Evolutionary conservation across 2,888 invertebrate species (phyloP).

Genomic region (Heliothis peltigera): DNA sequence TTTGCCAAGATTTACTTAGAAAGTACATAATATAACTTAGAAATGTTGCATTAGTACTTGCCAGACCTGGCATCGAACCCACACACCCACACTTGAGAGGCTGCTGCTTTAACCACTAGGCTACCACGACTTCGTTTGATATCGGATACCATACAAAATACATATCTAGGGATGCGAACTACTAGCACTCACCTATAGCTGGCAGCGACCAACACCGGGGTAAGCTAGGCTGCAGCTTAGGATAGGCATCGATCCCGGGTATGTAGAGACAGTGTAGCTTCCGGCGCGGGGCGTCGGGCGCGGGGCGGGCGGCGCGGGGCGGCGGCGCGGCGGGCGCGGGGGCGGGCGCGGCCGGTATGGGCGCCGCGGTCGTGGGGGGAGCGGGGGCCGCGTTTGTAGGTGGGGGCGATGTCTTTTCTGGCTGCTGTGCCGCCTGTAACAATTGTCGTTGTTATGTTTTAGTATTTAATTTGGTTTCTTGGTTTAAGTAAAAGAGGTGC

Average conservation of each 20-base stretch:
- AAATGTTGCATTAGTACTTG: no score
- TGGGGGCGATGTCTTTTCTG: constrained; percentile 48
- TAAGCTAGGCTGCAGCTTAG: constrained; percentile 91
- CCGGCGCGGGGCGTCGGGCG: constrained; percentile 33
- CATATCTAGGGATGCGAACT: no score
- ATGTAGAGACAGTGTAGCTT: constrained; percentile 92
- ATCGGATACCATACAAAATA: no score
- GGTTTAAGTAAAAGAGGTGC: no score
- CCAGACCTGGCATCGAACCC: no score
- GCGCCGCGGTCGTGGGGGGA: constrained; percentile 5
- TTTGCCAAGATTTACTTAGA: no score
- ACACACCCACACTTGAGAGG: no score
- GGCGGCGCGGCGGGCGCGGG: constrained; percentile 8
- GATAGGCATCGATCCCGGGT: constrained; percentile 94
- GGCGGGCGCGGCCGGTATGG: constrained; percentile 15
- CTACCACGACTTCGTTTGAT: no score
- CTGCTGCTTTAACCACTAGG: no score
- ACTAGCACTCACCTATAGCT: constrained; percentile 89
- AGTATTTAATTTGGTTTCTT: background rate
- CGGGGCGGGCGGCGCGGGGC: constrained; percentile 21
- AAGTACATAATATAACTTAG: no score
- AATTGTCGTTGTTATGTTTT: background rate
- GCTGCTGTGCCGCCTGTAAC: constrained; percentile 41
- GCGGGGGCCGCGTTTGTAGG: constrained; percentile 15
- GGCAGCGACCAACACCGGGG: constrained; percentile 95